Evolutionary conservation across 2,888 invertebrate genomes (phyloP), one percentile per base, ranked within the genome.

Genomic region (Morpho achilles): DNA sequence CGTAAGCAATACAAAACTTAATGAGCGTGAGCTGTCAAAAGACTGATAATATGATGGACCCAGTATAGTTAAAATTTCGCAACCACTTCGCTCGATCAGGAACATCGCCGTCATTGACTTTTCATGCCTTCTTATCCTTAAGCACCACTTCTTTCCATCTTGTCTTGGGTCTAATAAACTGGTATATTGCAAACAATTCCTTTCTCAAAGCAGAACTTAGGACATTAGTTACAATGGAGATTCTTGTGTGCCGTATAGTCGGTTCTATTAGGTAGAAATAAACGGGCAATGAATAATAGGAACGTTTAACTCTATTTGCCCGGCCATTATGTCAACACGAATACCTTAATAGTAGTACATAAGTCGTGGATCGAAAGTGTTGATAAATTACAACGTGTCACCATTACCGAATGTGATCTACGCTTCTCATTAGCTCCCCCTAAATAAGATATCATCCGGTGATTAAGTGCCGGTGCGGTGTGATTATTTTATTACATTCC

Each of bases 401-500:
- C 82, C 80, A 88, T 88, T 88, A 88, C 82, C 75, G 73, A 80
- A 80, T 78, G 84, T 88, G 89, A 89, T 87, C 83, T 87, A 89
- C 80, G 84, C 70, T 71, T 73, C 84, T 87, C 87, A 88, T 90
- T 89, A 90, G 80, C 80, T 84, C 72, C 77, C 77, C 79, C 81
- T 79, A 86, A 90, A 87, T 90, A 84, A 89, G 84, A 87, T 83
- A 85, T 88, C 80, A 77, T 74, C 77, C 60, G 70, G 75, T 85
- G 84, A 89, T 88, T 86, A 83, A 88, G 79, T 76, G 77, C 69
- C 74, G 72, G 71, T 75, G 71, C 64, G 70, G 70, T 70, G 71
- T 83, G 77, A 85, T 88, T 86, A 87, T 86, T 86, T 88, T 84
- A 88, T 87, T 85, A 78, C 84, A 84, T 87, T 86, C 82, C 80